A percentile compares a stretch with the other conserved stretches of the same genome.
Evolutionary conservation across 2,888 invertebrate genomes (phyloP).

Genomic region (Hyppa rectilinea): DNA sequence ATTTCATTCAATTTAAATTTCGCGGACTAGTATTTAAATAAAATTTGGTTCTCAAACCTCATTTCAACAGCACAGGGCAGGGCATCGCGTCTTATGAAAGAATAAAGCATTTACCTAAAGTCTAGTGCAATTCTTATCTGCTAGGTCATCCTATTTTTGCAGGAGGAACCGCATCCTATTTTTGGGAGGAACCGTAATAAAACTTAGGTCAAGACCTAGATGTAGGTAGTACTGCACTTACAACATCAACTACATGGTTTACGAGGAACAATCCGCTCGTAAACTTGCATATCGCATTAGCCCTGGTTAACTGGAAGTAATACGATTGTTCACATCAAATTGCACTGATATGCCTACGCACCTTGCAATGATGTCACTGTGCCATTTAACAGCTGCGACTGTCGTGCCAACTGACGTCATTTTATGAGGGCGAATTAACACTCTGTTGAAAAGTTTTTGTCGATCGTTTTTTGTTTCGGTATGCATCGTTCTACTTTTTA

Average conservation of each 20-base stretch:
- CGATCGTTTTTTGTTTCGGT: slow-evolving; percentile 18
- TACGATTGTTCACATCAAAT: slow-evolving; percentile 63
- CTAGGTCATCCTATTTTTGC: neutral
- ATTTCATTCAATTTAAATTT: too few relatives aligned
- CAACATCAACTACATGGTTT: slow-evolving; percentile 28
- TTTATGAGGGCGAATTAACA: slow-evolving; percentile 70
- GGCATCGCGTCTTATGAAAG: neutral
- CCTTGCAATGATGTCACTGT: slow-evolving; percentile 74
- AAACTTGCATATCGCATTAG: slow-evolving; percentile 63
- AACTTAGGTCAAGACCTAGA: slow-evolving; percentile 14
- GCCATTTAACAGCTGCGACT: slow-evolving; percentile 69
- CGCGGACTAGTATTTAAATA: too few relatives aligned
- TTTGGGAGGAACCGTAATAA: slow-evolving; percentile 2
- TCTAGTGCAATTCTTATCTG: neutral
- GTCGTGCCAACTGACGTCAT: slow-evolving; percentile 85
- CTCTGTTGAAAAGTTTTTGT: slow-evolving; percentile 46
- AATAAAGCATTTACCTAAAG: neutral
- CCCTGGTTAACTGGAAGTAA: slow-evolving; percentile 58
- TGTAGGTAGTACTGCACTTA: slow-evolving; percentile 15
- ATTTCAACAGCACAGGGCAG: neutral
- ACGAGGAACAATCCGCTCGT: slow-evolving; percentile 56
- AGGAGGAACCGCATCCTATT: neutral
- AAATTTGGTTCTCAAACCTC: neutral
- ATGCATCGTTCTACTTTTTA: slow-evolving; percentile 33
- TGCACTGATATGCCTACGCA: slow-evolving; percentile 68